Evolutionary conservation across 1,140 invertebrate species (phyloP).

Genomic region (Conus ventricosus): DNA sequence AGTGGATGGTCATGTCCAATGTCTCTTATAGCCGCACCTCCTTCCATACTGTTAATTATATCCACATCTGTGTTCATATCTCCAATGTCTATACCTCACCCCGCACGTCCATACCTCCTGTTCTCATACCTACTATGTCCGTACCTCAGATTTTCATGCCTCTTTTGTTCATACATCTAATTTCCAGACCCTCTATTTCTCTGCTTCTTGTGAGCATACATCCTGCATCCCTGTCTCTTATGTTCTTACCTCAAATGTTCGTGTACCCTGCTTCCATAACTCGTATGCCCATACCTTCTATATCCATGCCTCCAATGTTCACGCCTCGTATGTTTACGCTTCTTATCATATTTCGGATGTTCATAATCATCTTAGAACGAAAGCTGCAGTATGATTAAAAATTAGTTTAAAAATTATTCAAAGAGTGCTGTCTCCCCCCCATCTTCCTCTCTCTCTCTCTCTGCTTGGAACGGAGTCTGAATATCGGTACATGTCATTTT

Average conservation of each 20-base stretch:
- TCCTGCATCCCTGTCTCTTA: neutral
- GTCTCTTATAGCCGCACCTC: neutral
- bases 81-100: neutral
- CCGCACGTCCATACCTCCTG: too few relatives aligned
- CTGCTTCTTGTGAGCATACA: neutral
- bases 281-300: neutral
- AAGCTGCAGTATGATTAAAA: too few relatives aligned
- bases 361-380: too few relatives aligned
- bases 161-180: too few relatives aligned
- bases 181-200: neutral
- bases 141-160: neutral
- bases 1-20: too few relatives aligned
- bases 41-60: too few relatives aligned
- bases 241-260: too few relatives aligned
- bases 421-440: neutral
- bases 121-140: neutral
- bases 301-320: neutral
- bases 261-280: too few relatives aligned
- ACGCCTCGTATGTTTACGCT: too few relatives aligned
- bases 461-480: neutral
- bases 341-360: too few relatives aligned
- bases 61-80: neutral
- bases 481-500: too few relatives aligned
- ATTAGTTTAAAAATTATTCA: too few relatives aligned
- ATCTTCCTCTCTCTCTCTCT: neutral